Evolutionary conservation across 1,140 invertebrate genomes (phyloP), one percentile per base, ranked within the genome.

Genomic region (Pararge aegeria): DNA sequence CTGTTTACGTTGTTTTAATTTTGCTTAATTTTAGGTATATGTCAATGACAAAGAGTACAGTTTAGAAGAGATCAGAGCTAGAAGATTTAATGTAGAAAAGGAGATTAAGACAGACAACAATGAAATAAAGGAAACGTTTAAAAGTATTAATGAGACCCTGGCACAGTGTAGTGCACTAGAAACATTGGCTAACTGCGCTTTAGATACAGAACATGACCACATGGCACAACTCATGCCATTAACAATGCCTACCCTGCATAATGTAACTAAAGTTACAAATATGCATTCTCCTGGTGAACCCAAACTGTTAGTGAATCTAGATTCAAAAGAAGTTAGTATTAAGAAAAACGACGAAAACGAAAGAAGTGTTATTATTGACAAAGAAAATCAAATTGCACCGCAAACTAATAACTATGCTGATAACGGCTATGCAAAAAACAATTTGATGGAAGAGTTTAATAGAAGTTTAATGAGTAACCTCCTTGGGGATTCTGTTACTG

Each of bases 11-110:
- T 42, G 37, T 34, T 50, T 1, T 21, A 24, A 34, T 20, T 58
- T 18, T n/a, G n/a, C 51, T 19, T 51, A 55, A 12, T 37, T 54
- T 16, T 59, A 90, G 84, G 93, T 94, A 59, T 94, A 94, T 81
- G 83, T 89, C 59, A 90, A 92, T 71, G 91, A 92, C 69, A 87
- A 79, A 54, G 94, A 94, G 87, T 91, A 86, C 73, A 94, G 93
- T 80, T 91, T 94, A 85, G 94, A 94, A 83, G 93, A 94, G 89
- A 92, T 94, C 55, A 90, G 90, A 75, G 90, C 92, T 53, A 81
- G 87, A 77, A 90, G 83, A 70, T 88, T 85, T 59, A 80, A 83
- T 63, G 59, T 86, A 73, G 62, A 80, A 71, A 81, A 66, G 55
- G 70, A 70, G 64, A 51, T 40, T 9, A 82, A 83, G 68, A 63